Conservation (phyloP, 2,888 invertebrate genomes). For the Penaeus monodon region DNA sequence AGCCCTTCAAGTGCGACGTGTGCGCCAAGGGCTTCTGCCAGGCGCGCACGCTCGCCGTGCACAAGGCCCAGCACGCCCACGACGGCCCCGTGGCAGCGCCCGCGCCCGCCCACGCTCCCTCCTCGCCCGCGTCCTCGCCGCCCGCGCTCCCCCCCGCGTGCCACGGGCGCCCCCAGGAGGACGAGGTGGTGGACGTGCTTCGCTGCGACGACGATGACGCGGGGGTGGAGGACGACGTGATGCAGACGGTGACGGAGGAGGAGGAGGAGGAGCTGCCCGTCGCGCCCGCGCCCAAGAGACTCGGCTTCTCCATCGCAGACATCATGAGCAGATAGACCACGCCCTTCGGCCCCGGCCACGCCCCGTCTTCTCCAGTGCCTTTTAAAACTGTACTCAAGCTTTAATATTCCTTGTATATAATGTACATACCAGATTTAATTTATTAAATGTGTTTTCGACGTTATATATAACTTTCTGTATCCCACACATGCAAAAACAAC, state of each 20-base stretch:
- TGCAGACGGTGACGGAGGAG: constrained; percentile 51
- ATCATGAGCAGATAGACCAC: constrained; percentile 45
- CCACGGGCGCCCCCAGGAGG: not conserved
- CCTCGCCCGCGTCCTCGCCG: not conserved
- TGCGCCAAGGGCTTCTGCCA: constrained; percentile 65
- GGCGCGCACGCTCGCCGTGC: constrained; percentile 63
- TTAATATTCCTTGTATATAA: constrained; percentile 32
- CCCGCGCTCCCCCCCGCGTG: not conserved
- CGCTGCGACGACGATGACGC: constrained; percentile 38
- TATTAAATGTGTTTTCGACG: constrained; percentile 27
- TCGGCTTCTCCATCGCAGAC: constrained; percentile 58
- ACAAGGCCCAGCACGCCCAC: constrained; percentile 64
- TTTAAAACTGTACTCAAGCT: constrained; percentile 15
- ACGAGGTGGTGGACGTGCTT: constrained; percentile 34
- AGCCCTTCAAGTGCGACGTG: constrained; percentile 88
- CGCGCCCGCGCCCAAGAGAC: constrained; percentile 42
- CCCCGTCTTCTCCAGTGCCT: not conserved
- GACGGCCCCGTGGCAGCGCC: constrained; percentile 38
- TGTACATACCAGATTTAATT: constrained; percentile 38
- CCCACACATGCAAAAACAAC: too few species aligned
- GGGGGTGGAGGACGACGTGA: constrained; percentile 44
- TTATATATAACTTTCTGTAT: too few species aligned
- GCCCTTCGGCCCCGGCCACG: not conserved
- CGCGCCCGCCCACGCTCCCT: constrained; percentile 2
- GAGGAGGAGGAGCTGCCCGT: constrained; percentile 45